A percentile compares a stretch with the other conserved stretches of the same genome.
Evolutionary conservation across 2,888 invertebrate species (phyloP).

Genomic region (Ophion costatus): DNA sequence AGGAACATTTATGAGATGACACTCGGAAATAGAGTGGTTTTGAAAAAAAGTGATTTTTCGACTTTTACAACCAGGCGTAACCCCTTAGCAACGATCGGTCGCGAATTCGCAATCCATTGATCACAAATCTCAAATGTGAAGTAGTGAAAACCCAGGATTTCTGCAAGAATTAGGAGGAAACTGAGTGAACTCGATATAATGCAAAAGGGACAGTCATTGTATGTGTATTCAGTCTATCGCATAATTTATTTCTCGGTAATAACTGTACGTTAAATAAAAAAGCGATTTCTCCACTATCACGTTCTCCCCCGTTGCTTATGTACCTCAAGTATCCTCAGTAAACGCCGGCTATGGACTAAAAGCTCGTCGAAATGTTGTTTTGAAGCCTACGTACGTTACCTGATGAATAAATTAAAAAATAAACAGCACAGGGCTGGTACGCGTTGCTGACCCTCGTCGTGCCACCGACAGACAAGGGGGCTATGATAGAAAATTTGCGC

Average conservation of each 20-base stretch:
- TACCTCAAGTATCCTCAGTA: not conserved
- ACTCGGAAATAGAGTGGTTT: too few species aligned
- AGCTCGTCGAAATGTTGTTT: conserved; percentile 15
- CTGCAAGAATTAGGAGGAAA: not conserved
- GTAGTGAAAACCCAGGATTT: not conserved
- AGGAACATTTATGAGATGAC: too few species aligned
- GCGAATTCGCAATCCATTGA: not conserved
- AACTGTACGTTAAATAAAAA: not conserved
- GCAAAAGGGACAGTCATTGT: not conserved
- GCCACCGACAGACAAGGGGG: not conserved
- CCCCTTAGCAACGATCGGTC: too few species aligned
- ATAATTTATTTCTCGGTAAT: not conserved
- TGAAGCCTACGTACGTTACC: conserved; percentile 23
- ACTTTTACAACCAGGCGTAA: too few species aligned
- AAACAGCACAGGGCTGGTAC: conserved; percentile 33
- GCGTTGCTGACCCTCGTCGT: conserved; percentile 13
- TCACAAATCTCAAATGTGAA: not conserved
- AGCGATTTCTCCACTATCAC: not conserved
- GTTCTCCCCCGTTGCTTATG: not conserved
- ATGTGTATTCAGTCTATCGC: not conserved
- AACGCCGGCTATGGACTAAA: conserved; percentile 5
- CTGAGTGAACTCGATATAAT: not conserved
- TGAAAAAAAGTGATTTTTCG: too few species aligned
- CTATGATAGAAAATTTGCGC: conserved; percentile 24
- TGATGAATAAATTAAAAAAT: conserved; percentile 55